Conservation (phyloP, 2,888 invertebrate species). For the Mythimna albipuncta region DNA sequence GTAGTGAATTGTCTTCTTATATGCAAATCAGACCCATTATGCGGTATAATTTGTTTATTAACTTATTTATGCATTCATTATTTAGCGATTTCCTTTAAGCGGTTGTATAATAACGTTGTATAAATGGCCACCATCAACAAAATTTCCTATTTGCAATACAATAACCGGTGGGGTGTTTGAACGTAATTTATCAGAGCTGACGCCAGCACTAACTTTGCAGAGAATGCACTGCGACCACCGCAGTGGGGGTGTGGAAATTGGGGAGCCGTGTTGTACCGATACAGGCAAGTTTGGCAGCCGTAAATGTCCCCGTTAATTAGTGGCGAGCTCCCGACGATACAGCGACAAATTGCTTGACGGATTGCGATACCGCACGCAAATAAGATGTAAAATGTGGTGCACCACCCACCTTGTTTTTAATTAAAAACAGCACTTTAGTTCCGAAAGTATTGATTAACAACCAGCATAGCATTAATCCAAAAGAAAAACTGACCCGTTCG, state of each 20-base stretch:
- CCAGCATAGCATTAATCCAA: background rate
- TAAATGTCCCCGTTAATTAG: slow-evolving; percentile 87
- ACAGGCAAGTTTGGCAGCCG: slow-evolving; percentile 83
- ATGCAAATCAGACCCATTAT: slow-evolving; percentile 64
- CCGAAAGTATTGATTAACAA: background rate
- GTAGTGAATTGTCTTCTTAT: slow-evolving; percentile 60
- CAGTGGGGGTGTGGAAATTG: slow-evolving; percentile 64
- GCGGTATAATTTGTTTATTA: slow-evolving; percentile 56
- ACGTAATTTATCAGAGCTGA: slow-evolving; percentile 64
- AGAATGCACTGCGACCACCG: slow-evolving; percentile 66
- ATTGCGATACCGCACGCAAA: slow-evolving; percentile 79
- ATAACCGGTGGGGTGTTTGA: slow-evolving; percentile 48
- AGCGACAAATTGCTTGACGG: slow-evolving; percentile 83
- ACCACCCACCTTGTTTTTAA: slow-evolving; percentile 22
- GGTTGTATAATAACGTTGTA: slow-evolving; percentile 33
- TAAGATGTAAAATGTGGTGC: slow-evolving; percentile 66
- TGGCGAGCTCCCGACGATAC: slow-evolving; percentile 81
- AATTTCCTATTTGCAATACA: slow-evolving; percentile 45
- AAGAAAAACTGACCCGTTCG: background rate
- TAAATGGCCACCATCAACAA: slow-evolving; percentile 37
- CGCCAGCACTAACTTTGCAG: slow-evolving; percentile 67
- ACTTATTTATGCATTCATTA: slow-evolving; percentile 45
- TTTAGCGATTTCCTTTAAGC: slow-evolving; percentile 32
- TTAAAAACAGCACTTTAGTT: slow-evolving; percentile 21
- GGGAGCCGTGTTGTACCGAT: slow-evolving; percentile 71